A percentile compares a stretch with the other conserved stretches of the same genome.
Conservation (phyloP, 2,113 vertebrate species). For the Scopus umbretta region DNA sequence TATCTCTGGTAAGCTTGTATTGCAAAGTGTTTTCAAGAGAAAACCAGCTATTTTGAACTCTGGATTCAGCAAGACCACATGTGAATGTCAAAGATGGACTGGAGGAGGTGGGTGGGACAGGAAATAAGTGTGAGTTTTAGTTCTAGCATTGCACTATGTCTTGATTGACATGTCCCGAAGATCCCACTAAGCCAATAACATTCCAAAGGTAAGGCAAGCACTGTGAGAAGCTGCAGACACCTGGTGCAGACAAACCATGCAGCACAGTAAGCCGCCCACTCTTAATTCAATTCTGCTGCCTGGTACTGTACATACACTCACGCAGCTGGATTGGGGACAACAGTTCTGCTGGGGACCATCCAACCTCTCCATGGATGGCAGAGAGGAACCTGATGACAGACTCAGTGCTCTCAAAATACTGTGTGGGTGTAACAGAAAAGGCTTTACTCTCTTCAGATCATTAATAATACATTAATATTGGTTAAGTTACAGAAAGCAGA, state of each 20-base stretch:
- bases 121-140: background rate
- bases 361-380: background rate
- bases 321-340: background rate
- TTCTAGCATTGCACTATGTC: background rate
- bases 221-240: background rate
- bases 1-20: too few relatives aligned
- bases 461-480: background rate
- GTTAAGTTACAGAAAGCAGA: background rate
- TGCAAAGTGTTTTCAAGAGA: too few relatives aligned
- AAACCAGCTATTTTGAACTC: too few relatives aligned
- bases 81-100: background rate
- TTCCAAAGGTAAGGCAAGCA: background rate
- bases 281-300: background rate
- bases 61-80: too few relatives aligned
- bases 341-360: background rate
- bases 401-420: background rate
- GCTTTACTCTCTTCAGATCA: background rate
- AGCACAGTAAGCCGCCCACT: background rate
- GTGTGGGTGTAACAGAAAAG: background rate
- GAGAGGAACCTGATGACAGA: background rate
- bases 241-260: background rate
- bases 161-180: background rate
- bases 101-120: background rate
- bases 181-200: background rate
- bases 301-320: accelerated